Evolutionary conservation across 2,797 vertebrate genomes (phyloP), one percentile per base, ranked within the genome.

Genomic region (Syndactyla subalaris): DNA sequence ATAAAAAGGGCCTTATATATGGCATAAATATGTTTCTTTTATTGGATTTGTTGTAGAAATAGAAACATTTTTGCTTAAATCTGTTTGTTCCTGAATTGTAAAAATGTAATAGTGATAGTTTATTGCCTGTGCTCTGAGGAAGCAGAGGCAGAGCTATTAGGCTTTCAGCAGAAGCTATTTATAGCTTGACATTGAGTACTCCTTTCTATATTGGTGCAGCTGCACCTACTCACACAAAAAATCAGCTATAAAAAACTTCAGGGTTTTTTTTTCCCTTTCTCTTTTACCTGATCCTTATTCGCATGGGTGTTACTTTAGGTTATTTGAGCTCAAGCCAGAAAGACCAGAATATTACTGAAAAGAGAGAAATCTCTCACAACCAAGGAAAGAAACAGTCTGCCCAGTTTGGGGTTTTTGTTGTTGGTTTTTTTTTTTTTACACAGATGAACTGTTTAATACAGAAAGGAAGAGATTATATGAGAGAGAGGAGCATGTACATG

Each of bases 111-210:
- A 85, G 59, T 95, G 95, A 70, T 95, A 89, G 94, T 98, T 98
- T 98, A 98, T 98, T 97, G 94, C 96, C 92, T 97, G 77, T 96
- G 96, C 95, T 97, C 74, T 92, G 92, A 91, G 97, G 97, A 97
- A 86, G 97, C 97, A 94, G 80, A 97, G 71, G 94, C 95, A 97
- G 91, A 98, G 95, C 97, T 96, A 96, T 97, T 97, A 96, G 94
- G 93, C 83, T 96, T 85, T 93, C 92, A 97, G 96, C 96, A 95
- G 94, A 96, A 97, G 80, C 98, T 98, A 98, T 98, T 98, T 98
- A 98, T 98, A 98, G 92, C 93, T 97, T 97, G 96, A 98, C 98
- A 97, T 97, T 89, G 96, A 97, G 94, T 97, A 96, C 87, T 96
- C 96, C 89, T 98, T 97, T 98, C 97, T 98, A 89, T 98, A 97